Percentiles rank a stretch among this genome's conserved stretches.
phyloP scores from a whole-genome alignment of 2,113 vertebrate genomes.

The human region DNA sequence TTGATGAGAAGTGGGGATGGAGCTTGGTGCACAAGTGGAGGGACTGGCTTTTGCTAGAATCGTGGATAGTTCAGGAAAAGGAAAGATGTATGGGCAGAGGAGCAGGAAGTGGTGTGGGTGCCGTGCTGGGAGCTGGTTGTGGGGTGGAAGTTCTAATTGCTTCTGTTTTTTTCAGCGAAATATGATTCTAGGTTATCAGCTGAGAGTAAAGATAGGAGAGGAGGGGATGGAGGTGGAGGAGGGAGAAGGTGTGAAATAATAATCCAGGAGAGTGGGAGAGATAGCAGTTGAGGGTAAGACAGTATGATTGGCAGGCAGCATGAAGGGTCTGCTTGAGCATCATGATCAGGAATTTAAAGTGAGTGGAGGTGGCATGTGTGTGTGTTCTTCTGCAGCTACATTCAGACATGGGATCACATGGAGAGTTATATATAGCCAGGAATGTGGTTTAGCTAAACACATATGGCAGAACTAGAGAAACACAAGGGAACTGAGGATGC shows the following conservation, averaged over 20 bases:
- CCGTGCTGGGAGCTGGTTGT: background rate
- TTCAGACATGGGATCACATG: background rate
- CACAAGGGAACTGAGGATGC: background rate
- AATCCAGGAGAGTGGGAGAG: background rate
- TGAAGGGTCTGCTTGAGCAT: background rate
- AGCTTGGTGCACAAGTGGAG: background rate
- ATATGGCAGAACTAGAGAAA: background rate
- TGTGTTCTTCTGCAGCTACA: background rate
- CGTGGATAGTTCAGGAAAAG: background rate
- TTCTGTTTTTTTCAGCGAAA: background rate
- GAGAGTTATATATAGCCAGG: background rate
- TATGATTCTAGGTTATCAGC: background rate
- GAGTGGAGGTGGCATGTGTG: background rate
- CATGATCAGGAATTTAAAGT: background rate
- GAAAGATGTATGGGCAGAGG: background rate
- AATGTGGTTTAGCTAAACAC: background rate
- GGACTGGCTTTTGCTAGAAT: background rate
- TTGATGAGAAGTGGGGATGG: no score
- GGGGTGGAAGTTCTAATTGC: background rate
- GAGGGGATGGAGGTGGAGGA: background rate
- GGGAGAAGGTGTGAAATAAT: background rate
- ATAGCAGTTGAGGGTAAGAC: background rate
- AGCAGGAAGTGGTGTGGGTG: background rate
- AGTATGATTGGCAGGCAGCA: background rate
- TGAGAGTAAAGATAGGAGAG: background rate